Evolutionary conservation across 1,140 invertebrate species (phyloP), one percentile per base, ranked within the genome.

Genomic region (Sycophaga agraensis): DNA sequence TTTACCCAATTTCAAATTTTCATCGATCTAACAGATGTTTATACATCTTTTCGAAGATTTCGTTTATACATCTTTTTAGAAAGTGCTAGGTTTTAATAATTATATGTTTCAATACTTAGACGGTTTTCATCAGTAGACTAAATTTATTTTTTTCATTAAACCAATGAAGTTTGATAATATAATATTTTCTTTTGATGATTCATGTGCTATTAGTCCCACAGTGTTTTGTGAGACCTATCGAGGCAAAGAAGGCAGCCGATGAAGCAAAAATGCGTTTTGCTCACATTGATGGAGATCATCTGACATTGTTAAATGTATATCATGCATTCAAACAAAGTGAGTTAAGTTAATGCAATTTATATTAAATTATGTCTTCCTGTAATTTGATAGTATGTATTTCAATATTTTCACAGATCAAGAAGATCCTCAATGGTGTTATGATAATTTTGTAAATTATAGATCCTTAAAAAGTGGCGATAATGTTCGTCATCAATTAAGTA

Each of bases 251-350:
- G 79, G 94, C 94, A 46, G 96, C 98, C 4, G 98, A 99, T 79
- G 97, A 99, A 79, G 93, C 97, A 64, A 99, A 99, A 85, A 96
- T 97, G 91, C 85, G 96, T 58, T 99, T 99, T 82, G 97, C 97
- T 0, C 98, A 99, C 83, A 97, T 99, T 69, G 97, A 99, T 82
- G 98, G 98, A 21, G 98, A 99, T 82, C 98, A 99, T 79, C 85
- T 99, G 62, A 89, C 97, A 65, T 82, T 99, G 75, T 83, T 98
- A 70, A 90, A 99, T 83, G 89, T 99, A 68, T 91, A 99, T 76
- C 97, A 99, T 76, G 97, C 97, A 24, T 99, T 99, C 75, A 99
- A 99, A 83, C 97, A 99, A 83, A 98, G 96, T 98, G 80, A 93
- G 93, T 40, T 6, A 40, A 14, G 6, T 4, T 14, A 35, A 19